A percentile compares a stretch with the other conserved stretches of the same genome.
These are phyloP conservation scores for Taurulus bubalis DNA, from an alignment of 2,113 vertebrate species.

Conservation along the genomic window DNA sequence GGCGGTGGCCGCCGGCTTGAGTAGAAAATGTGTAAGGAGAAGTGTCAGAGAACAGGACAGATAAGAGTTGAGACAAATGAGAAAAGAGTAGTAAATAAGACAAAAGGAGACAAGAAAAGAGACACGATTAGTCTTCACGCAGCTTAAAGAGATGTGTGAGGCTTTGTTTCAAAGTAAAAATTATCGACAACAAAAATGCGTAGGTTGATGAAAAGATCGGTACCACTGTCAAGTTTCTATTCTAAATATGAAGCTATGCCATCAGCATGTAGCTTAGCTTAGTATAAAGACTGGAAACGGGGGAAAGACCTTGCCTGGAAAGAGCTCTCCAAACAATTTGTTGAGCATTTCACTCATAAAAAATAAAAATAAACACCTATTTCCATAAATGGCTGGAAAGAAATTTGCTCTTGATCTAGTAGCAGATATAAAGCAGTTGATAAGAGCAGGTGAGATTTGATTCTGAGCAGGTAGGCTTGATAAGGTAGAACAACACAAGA, in stretches of 20 bases:
- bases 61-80: background rate
- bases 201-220: background rate
- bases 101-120: constrained; percentile 15
- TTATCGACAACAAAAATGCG: too few relatives aligned
- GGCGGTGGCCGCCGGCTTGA: constrained; percentile 85
- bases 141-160: background rate
- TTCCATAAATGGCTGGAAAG: background rate
- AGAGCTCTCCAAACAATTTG: background rate
- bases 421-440: background rate
- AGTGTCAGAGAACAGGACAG: background rate
- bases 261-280: too few relatives aligned
- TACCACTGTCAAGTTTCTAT: background rate
- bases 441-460: background rate
- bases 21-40: background rate
- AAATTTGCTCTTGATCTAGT: background rate
- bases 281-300: background rate
- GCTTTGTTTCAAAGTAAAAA: background rate
- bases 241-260: background rate
- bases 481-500: too few relatives aligned
- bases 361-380: background rate
- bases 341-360: background rate
- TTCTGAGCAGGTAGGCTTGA: background rate
- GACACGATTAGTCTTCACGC: constrained; percentile 20
- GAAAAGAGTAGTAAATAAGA: constrained; percentile 1
- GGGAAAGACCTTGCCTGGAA: background rate